Evolutionary conservation across 2,888 invertebrate species (phyloP).

Genomic region (Coelinius sp.): DNA sequence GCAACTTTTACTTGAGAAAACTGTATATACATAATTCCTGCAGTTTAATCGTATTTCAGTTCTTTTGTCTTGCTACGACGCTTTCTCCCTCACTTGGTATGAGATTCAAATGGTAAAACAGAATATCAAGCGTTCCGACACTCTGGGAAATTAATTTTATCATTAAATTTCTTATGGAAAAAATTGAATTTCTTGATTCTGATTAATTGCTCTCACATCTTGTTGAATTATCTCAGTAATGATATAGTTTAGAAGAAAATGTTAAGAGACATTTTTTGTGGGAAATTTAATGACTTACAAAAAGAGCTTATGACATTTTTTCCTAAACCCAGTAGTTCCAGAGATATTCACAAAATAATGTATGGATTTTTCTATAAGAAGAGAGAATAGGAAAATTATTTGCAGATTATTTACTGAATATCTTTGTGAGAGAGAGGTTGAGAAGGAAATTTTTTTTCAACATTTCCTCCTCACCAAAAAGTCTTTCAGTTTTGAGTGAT

Average conservation of each 20-base stretch:
- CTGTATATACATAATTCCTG: conserved; percentile 1
- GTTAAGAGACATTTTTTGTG: too few relatives aligned
- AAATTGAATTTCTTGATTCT: not conserved
- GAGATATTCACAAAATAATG: too few relatives aligned
- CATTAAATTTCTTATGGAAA: not conserved
- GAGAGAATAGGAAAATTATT: too few relatives aligned
- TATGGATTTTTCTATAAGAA: too few relatives aligned
- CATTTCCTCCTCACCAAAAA: not conserved
- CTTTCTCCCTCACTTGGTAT: not conserved
- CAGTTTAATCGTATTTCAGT: conserved; percentile 15
- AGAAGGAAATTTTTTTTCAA: not conserved
- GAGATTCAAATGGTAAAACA: conserved; percentile 8
- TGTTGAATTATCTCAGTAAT: not conserved
- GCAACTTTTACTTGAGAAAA: conserved; percentile 7
- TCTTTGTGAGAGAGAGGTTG: too few relatives aligned
- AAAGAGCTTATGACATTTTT: too few relatives aligned
- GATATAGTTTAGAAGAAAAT: too few relatives aligned
- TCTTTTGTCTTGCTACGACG: conserved; percentile 8
- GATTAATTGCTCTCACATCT: not conserved
- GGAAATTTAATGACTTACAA: too few relatives aligned
- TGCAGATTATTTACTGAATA: too few relatives aligned
- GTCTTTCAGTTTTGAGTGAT: not conserved
- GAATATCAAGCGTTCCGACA: not conserved
- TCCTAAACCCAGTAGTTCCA: too few relatives aligned
- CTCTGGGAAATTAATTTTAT: not conserved